Conservation (phyloP, 2,113 vertebrate species). For the Camarhynchus parvulus region DNA sequence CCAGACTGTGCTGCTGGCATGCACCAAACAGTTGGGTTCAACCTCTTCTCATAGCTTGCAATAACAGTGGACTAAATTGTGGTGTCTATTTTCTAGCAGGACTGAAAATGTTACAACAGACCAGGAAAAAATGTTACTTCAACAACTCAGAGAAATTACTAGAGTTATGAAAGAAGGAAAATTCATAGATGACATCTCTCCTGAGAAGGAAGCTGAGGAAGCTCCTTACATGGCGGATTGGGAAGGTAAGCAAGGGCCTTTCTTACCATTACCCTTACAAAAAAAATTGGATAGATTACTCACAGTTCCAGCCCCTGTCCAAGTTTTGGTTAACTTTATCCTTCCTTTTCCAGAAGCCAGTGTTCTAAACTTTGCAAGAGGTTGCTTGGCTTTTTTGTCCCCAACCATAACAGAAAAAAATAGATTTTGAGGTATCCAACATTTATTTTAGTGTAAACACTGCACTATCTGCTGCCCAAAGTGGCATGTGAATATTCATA, state of each 20-base stretch:
- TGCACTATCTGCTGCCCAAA: background rate
- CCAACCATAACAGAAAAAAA: background rate
- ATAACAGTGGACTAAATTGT: background rate
- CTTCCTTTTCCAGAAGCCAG: conserved; percentile 13
- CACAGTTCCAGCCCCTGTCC: background rate
- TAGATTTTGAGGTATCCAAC: background rate
- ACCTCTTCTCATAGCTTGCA: background rate
- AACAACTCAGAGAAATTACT: conserved; percentile 92
- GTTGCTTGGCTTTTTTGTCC: background rate
- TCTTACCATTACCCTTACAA: background rate
- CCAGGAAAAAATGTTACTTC: conserved; percentile 89
- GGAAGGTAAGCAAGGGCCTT: conserved; percentile 77
- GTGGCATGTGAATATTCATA: background rate
- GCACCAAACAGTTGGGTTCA: background rate
- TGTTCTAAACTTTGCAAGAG: background rate
- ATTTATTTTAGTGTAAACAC: background rate
- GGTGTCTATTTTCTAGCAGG: conserved; percentile 69
- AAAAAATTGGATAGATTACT: background rate
- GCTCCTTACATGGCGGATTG: conserved; percentile 86
- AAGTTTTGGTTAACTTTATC: background rate
- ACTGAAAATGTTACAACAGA: conserved; percentile 81
- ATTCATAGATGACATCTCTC: conserved; percentile 80
- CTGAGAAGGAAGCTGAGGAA: conserved; percentile 87
- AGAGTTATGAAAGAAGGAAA: conserved; percentile 93
- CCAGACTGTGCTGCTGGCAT: background rate